Base-by-base conservation (phyloP, 2,888 invertebrate species). In the Pegoplata infirma region DNA sequence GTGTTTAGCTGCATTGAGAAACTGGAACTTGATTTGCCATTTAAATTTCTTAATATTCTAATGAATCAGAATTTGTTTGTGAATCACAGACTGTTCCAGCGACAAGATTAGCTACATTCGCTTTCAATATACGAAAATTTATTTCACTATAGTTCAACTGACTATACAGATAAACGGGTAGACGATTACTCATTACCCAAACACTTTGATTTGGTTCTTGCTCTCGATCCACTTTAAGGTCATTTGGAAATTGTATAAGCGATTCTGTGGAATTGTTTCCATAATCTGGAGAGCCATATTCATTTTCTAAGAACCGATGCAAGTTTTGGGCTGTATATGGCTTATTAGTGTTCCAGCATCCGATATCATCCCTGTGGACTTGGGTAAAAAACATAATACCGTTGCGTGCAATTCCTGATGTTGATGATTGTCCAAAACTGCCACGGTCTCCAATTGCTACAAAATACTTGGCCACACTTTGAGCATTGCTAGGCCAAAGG, bases 281-380 rank as follows among this genome's bases (percentile, higher is more conserved):
- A 23, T 12, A 0, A 12, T 23, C 14, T 40, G n/a, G 4, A 1
- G 16, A 10, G 16, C 10, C 16, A 6, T 17, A 7, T 16, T 5
- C 21, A 8, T 75, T 76, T 6, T 73, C 59, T 4, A 80, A 46
- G 8, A 84, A 59, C 2, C 79, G 88, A 0, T 92, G 94, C 17
- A 93, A 89, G 82, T 93, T 94, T 7, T 90, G 89, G 28, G 92
- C 91, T 46, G 90, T 90, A 84, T 95, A 95, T 0, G 93, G 92
- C 82, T 94, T 94, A 0, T 91, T 90, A 0, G 93, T 93, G 83
- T 96, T 93, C 96, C 96, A 96, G 84, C 96, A 96, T 49, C 94
- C 95, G 0, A 96, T 89, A 14, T 93, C 92, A 84, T 96, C 94
- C 69, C 92, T 91, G 61, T 94, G 93, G 0, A 96, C 94, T 86